Evolutionary conservation across 2,797 vertebrate species (phyloP).

Genomic region (Amniataba percoides): DNA sequence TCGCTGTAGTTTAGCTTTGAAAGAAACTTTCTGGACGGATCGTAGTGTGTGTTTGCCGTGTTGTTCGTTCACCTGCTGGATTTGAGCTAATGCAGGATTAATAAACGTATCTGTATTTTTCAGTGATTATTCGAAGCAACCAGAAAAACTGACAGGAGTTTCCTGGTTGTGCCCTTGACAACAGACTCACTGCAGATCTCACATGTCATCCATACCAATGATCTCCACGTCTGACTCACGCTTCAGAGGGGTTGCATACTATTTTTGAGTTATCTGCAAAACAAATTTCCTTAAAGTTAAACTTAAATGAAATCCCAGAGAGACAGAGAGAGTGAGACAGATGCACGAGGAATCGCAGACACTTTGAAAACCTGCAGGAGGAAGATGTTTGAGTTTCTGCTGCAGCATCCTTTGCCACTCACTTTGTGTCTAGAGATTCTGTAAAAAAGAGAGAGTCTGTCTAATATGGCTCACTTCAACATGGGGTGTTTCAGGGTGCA

Average conservation of each 20-base stretch:
- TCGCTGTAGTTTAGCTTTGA: neutral
- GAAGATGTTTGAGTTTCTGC: slow-evolving; percentile 23
- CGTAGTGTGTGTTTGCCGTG: neutral
- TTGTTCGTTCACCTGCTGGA: neutral
- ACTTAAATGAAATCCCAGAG: slow-evolving; percentile 1
- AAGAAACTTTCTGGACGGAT: neutral
- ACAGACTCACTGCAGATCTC: neutral
- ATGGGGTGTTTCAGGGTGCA: slow-evolving; percentile 3
- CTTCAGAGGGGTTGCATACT: neutral
- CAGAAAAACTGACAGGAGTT: neutral
- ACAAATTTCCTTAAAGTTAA: neutral
- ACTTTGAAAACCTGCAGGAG: slow-evolving; percentile 5
- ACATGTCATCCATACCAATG: neutral
- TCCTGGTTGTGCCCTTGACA: neutral
- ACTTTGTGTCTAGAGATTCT: slow-evolving; percentile 14
- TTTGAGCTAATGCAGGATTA: neutral
- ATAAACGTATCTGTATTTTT: neutral
- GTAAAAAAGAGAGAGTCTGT: slow-evolving; percentile 1
- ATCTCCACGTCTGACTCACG: neutral
- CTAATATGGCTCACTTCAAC: slow-evolving; percentile 5
- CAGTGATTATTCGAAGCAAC: neutral
- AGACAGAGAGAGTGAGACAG: slow-evolving; percentile 11
- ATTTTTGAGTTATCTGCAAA: slow-evolving; percentile 14
- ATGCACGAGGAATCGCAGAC: neutral
- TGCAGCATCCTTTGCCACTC: neutral